phyloP scores from a whole-genome alignment of 2,113 vertebrate genomes.

The Calyptomena viridis region DNA sequence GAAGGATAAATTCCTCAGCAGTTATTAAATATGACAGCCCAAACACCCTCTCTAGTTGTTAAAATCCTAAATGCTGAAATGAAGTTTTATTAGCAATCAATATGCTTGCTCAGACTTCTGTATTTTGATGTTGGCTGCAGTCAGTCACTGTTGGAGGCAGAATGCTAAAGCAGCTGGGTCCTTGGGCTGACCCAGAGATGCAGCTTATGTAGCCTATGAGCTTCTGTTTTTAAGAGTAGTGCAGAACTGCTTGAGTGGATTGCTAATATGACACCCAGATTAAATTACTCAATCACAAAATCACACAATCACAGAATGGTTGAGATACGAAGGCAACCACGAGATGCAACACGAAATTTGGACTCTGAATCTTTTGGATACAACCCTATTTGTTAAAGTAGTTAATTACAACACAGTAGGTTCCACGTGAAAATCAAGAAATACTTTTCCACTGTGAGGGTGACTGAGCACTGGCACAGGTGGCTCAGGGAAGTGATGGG shows the following conservation, averaged over 20 bases:
- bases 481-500: neutral
- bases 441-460: neutral
- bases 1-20: neutral
- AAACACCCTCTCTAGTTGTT: neutral
- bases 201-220: neutral
- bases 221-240: neutral
- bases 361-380: neutral
- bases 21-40: conserved; percentile 10
- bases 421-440: neutral
- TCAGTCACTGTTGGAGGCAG: neutral
- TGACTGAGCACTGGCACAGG: neutral
- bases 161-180: neutral
- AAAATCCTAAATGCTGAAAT: neutral
- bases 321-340: neutral
- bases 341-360: neutral
- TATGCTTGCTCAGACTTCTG: neutral
- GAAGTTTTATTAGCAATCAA: neutral
- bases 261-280: neutral
- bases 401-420: neutral
- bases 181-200: neutral
- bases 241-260: neutral
- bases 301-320: neutral
- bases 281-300: neutral
- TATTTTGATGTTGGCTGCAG: neutral
- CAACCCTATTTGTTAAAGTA: neutral